Evolutionary conservation across 2,888 invertebrate species (phyloP).

Genomic region (Andrena hattorfiana): DNA sequence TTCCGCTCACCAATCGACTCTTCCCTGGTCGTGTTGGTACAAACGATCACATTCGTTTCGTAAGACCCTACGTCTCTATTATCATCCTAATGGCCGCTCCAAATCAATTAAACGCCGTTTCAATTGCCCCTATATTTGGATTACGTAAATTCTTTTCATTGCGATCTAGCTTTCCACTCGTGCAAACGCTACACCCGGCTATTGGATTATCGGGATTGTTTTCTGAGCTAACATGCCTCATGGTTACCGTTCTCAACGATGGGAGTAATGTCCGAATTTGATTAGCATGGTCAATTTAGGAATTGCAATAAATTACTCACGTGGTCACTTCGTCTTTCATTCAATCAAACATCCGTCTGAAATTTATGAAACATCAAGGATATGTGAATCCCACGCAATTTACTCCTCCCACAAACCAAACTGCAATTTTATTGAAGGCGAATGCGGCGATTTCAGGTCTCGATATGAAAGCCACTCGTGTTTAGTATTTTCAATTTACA

Average conservation of each 20-base stretch:
- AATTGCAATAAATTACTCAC: background rate
- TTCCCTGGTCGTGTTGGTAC: background rate
- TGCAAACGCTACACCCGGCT: constrained; percentile 15
- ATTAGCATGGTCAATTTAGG: background rate
- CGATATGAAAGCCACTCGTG: background rate
- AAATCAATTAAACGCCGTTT: constrained; percentile 51
- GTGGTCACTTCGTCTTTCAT: background rate
- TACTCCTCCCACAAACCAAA: background rate
- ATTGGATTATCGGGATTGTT: constrained; percentile 44
- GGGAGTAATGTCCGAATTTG: background rate
- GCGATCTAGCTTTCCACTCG: constrained; percentile 23
- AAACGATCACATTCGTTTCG: constrained; percentile 31
- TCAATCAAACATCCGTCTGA: background rate
- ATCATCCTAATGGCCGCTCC: constrained; percentile 36
- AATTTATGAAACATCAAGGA: background rate
- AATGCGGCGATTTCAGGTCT: background rate
- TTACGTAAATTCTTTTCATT: constrained; percentile 58
- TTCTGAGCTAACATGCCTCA: constrained; percentile 43
- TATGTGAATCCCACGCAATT: background rate
- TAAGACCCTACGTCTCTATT: constrained; percentile 35
- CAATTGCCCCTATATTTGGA: constrained; percentile 56
- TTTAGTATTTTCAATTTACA: background rate
- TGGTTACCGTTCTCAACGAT: constrained; percentile 27
- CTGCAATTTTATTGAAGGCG: background rate
- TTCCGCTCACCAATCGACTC: background rate